Percentiles rank a stretch among this genome's conserved stretches.
phyloP scores from a whole-genome alignment of 2,888 invertebrate species.

The Crematogaster levior region DNA sequence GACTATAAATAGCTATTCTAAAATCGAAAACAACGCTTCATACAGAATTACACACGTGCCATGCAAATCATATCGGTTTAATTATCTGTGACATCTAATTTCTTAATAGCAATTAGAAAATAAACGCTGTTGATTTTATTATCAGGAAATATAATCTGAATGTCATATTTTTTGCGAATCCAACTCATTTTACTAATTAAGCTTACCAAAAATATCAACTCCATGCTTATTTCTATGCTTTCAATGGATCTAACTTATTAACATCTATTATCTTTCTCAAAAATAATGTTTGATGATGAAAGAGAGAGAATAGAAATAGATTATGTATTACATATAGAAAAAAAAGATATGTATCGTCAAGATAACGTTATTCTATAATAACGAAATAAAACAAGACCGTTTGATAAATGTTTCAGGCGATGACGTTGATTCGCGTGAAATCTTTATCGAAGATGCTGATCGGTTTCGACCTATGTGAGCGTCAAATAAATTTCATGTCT shows the following conservation, averaged over 20 bases:
- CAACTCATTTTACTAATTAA: constrained; percentile 22
- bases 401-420: background rate
- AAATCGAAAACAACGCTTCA: constrained; percentile 7
- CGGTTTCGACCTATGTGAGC: constrained; percentile 77
- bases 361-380: background rate
- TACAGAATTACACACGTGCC: background rate
- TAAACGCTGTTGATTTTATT: constrained; percentile 17
- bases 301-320: background rate
- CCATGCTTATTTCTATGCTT: background rate
- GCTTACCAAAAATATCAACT: constrained; percentile 13
- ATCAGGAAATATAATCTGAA: constrained; percentile 8
- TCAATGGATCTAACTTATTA: background rate
- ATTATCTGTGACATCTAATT: constrained; percentile 13
- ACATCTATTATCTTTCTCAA: background rate
- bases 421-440: background rate
- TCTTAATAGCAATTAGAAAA: constrained; percentile 4
- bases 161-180: constrained; percentile 2
- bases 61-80: background rate
- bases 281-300: background rate
- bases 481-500: constrained; percentile 85
- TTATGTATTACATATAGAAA: background rate
- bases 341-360: background rate
- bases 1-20: background rate
- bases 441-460: constrained; percentile 71
- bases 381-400: background rate